Conservation (phyloP, 2,113 vertebrate species). For the Cephalopterus ornatus region DNA sequence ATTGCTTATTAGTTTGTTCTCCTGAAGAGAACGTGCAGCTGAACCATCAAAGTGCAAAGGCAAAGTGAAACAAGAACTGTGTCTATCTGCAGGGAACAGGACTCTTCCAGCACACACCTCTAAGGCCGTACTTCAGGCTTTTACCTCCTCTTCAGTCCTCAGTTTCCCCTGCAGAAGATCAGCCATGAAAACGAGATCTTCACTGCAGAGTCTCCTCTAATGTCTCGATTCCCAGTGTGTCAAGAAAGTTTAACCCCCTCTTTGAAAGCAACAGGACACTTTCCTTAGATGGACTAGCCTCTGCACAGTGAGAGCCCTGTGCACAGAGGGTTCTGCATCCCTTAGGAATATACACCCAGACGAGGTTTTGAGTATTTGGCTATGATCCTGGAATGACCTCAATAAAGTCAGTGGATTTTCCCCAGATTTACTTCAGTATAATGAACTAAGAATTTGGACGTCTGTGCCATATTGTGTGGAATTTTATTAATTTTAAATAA, state of each 20-base stretch:
- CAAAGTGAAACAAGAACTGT: neutral
- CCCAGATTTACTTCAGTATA: conserved; percentile 13
- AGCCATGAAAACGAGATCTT: neutral
- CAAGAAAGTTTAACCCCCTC: rapidly evolving
- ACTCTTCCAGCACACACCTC: neutral
- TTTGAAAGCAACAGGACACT: neutral
- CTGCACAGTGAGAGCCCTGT: neutral
- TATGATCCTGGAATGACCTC: conserved; percentile 15
- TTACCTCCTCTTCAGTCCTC: neutral
- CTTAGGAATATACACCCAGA: neutral
- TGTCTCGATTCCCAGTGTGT: rapidly evolving
- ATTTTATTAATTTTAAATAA: conserved; percentile 69
- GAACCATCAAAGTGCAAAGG: neutral
- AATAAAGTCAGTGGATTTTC: neutral
- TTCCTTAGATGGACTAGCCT: neutral
- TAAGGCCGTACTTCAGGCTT: neutral
- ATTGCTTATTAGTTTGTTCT: neutral
- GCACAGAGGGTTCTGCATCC: neutral
- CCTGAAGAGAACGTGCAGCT: neutral
- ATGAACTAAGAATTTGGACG: conserved; percentile 30
- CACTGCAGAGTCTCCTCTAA: neutral
- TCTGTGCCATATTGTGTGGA: conserved; percentile 16
- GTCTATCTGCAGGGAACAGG: neutral
- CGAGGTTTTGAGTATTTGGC: neutral
- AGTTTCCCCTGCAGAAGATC: neutral